A percentile compares a stretch with the other conserved stretches of the same genome.
Conservation (phyloP, 2,888 invertebrate genomes). For the Rhorus exstirpatorius region DNA sequence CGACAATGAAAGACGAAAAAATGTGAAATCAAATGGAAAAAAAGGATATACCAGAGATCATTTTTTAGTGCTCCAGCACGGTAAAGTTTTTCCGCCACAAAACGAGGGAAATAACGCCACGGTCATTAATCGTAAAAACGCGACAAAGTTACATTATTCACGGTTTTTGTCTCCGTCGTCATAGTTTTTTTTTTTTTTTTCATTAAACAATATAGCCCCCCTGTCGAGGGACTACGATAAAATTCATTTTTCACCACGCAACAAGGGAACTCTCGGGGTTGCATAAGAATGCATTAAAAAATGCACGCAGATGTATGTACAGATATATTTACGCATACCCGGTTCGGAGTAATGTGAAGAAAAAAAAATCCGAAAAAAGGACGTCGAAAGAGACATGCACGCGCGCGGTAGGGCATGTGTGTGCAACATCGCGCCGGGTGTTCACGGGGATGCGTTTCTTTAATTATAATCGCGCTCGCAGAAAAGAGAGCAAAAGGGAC, state of each 20-base stretch:
- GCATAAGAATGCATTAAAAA: conserved; percentile 23
- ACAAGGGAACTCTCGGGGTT: not conserved
- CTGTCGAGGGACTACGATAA: not conserved
- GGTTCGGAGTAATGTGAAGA: not conserved
- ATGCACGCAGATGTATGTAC: too few species aligned
- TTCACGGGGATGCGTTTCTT: conserved; percentile 30
- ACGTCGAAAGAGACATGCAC: not conserved
- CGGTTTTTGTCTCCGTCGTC: not conserved
- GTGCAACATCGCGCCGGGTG: not conserved
- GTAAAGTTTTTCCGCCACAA: not conserved
- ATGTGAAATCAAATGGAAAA: not conserved
- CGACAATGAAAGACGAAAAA: not conserved
- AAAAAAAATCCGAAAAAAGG: not conserved
- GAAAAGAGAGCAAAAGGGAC: not conserved
- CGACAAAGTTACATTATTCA: not conserved
- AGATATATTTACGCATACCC: not conserved
- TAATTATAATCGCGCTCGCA: conserved; percentile 30
- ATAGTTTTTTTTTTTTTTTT: not conserved
- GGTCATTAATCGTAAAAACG: not conserved
- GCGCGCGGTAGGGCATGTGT: conserved; percentile 4
- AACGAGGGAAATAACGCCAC: not conserved
- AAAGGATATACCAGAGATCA: not conserved
- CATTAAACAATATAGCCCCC: conserved; percentile 9
- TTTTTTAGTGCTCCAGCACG: not conserved
- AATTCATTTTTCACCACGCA: not conserved